Evolutionary conservation across 92 coral and sea anemone genomes (phyloP), one percentile per base, ranked within the genome.

Genomic region (Epizoanthus rinbou): DNA sequence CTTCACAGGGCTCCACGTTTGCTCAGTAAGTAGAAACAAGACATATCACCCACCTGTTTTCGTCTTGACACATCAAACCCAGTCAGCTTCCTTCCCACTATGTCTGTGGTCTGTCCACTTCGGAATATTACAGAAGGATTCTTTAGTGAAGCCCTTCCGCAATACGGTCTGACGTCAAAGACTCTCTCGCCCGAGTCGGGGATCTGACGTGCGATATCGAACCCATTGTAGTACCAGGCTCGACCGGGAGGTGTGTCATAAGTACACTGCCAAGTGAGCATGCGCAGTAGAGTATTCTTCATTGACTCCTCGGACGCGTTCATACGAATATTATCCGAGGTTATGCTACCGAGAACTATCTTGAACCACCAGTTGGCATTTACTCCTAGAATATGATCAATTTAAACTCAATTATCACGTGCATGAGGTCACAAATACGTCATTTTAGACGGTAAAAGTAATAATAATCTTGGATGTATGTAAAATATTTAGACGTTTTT

Each of bases 161-260:
- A 94, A 69, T 89, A 76, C 8, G 98, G 93, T 10, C 68, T 52
- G 60, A 84, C 82, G n/a, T 89, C 91, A 1, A 69, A 81, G 18
- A 90, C 92, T 56, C 92, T 83, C 28, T 89, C 92, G 2, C 98
- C 98, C 72, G 50, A 84, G 50, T 89, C 94, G 37, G 88, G 87
- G 50, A 90, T 88, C 70, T 56, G 79, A 8, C 69, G 58, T 18
- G 75, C 53, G 54, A 62, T 86, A 64, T 94, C 98, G 78, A 85
- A 94, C 0, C 94, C 95, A 73, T 88, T 92, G 85, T 94, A 92
- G 87, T 89, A 94, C 82, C 87, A 91, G 14, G 95, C 95, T 21
- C 88, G 91, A 14, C 73, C 88, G 10, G 84, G 85, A 37, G 89
- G 89, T 62, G 86, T 80, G 79, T 86, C 88, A 85, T 89, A 89